Base-by-base conservation (phyloP, 2,888 invertebrate species). In the Euzetes globulus region DNA sequence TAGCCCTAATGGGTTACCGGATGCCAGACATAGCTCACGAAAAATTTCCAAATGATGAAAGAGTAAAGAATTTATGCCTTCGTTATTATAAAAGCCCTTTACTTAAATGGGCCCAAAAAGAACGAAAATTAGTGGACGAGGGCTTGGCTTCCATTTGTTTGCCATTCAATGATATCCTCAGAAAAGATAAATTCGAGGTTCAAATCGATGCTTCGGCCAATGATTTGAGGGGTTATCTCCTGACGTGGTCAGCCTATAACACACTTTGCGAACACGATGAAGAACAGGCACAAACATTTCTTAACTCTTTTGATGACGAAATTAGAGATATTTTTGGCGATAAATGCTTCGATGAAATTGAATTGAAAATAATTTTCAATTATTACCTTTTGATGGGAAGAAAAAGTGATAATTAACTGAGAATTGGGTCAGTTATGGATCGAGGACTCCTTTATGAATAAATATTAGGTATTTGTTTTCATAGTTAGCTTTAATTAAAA, bases 191-290 rank as follows among this genome's bases (percentile, higher is more conserved):
- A 13, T 65, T 76, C 7, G 17, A 71, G 13, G 71, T 27, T 33
- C 72, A 60, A 27, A n/a, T 58, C 6, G 52, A 68, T 50, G 70
- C 71, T 6, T 25, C 76, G 3, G 50, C 74, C 19, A 60, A 71
- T 22, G 77, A 78, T 15, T 55, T 78, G 7, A 47, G n/a, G 27
- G 77, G 76, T 50, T 77, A 78, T 52, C 33, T 78, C 5, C 73
- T 68, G 19, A 75, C 77, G 17, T 78, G 78, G 78, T 77, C 76
- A 29, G 74, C 76, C 1, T 78, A 76, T 73, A 75, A 77, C 63
- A 76, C 73, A 17, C 68, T 77, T 17, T 55, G 33, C 0, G 72
- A 65, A n/a, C 58, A 72, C n/a, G 65, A 78, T 37, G 13, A 73
- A 52, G 33, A 73, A 22, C 70, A 55, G n/a, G 77, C 75, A 13